Percentiles rank a stretch among this genome's conserved stretches.
Evolutionary conservation across 2,888 invertebrate species (phyloP).

Genomic region (Agapostemon virescens): DNA sequence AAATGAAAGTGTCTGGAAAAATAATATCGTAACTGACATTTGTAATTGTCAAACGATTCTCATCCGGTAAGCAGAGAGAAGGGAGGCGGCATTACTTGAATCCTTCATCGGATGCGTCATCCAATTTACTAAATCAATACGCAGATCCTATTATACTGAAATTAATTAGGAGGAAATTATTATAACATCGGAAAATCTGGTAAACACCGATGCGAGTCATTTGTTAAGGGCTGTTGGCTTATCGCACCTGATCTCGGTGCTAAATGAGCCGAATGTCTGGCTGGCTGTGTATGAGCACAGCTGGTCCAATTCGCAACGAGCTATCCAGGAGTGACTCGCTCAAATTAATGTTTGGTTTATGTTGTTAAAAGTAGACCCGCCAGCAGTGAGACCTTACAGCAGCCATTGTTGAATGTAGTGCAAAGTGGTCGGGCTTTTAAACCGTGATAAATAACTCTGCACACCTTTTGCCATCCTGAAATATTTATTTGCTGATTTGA

Average conservation of each 20-base stretch:
- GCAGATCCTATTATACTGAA: constrained; percentile 5
- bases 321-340: constrained; percentile 49
- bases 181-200: constrained; percentile 65
- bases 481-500: not conserved
- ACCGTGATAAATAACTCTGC: constrained; percentile 29
- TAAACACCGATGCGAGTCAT: constrained; percentile 56
- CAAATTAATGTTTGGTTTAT: constrained; percentile 46
- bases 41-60: not conserved
- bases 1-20: not conserved
- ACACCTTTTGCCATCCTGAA: not conserved
- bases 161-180: constrained; percentile 56
- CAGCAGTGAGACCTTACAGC: constrained; percentile 24
- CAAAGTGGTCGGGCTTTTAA: constrained; percentile 21
- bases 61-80: not conserved
- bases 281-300: constrained; percentile 51
- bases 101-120: constrained; percentile 6
- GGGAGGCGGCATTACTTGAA: not conserved
- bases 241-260: constrained; percentile 67
- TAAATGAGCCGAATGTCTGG: constrained; percentile 60
- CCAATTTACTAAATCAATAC: constrained; percentile 43
- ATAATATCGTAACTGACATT: not conserved
- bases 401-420: constrained; percentile 31
- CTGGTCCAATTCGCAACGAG: constrained; percentile 55
- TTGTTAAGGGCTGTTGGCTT: constrained; percentile 62
- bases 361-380: constrained; percentile 30